A percentile compares a stretch with the other conserved stretches of the same genome.
phyloP scores from a whole-genome alignment of 2,113 vertebrate species.

The Corydoras maculifer region DNA sequence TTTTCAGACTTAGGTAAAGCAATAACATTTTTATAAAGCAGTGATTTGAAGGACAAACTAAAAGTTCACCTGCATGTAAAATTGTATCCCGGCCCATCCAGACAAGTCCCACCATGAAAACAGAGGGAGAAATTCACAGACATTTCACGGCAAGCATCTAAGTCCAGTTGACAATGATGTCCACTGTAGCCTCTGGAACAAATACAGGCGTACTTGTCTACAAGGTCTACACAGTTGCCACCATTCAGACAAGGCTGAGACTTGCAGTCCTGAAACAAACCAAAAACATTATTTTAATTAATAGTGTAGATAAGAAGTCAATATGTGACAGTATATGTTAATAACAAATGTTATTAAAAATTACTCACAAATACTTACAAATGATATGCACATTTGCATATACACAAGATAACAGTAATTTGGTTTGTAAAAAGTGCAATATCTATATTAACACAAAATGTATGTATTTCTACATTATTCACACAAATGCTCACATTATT shows the following conservation, averaged over 20 bases:
- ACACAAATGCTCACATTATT: no score
- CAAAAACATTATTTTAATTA: no score
- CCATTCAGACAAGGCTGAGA: conserved; percentile 65
- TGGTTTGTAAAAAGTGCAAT: no score
- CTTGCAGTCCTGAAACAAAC: conserved; percentile 61
- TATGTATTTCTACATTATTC: no score
- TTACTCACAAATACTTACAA: no score
- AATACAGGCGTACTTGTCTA: conserved; percentile 64
- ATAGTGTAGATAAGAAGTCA: no score
- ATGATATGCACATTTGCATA: no score
- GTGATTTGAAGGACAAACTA: not conserved
- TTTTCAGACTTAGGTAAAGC: not conserved
- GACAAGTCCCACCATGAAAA: conserved; percentile 64
- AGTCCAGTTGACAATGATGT: conserved; percentile 57
- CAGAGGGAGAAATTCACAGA: conserved; percentile 51
- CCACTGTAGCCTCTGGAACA: conserved; percentile 65
- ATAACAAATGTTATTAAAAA: no score
- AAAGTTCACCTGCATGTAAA: conserved; percentile 67
- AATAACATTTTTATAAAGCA: not conserved
- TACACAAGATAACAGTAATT: no score
- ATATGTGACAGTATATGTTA: no score
- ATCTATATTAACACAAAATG: no score
- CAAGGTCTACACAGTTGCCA: conserved; percentile 66
- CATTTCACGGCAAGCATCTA: conserved; percentile 54
- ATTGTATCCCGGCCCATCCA: conserved; percentile 61